phyloP scores from a whole-genome alignment of 2,888 invertebrate genomes.

The Mycalesis mineus region DNA sequence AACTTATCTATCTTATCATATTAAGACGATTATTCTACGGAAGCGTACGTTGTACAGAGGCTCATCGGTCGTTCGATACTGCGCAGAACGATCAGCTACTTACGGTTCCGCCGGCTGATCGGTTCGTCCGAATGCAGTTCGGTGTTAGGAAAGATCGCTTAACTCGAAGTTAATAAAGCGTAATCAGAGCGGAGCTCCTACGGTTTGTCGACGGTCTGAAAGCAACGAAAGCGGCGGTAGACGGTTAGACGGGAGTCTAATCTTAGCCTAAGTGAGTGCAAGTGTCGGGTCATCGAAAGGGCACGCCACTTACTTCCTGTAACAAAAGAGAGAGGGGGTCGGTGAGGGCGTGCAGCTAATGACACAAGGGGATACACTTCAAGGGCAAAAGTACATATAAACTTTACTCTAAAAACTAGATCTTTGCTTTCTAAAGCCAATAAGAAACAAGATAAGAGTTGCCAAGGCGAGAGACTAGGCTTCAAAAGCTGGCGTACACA shows the following conservation, averaged over 20 bases:
- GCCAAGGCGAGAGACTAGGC: slow-evolving; percentile 66
- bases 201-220: slow-evolving; percentile 45
- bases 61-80: slow-evolving; percentile 12
- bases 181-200: slow-evolving; percentile 26
- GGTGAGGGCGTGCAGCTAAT: slow-evolving; percentile 71
- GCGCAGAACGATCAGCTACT: slow-evolving; percentile 16
- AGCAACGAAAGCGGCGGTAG: slow-evolving; percentile 66
- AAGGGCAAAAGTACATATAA: slow-evolving; percentile 36
- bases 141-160: slow-evolving; percentile 17
- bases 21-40: slow-evolving; percentile 28
- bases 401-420: slow-evolving; percentile 15
- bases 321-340: slow-evolving; percentile 74
- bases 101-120: slow-evolving; percentile 20
- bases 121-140: slow-evolving; percentile 28
- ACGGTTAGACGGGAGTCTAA: slow-evolving; percentile 62
- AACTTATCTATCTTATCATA: slow-evolving; percentile 36
- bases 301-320: slow-evolving; percentile 79
- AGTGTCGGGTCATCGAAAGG: slow-evolving; percentile 73
- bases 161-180: slow-evolving; percentile 25
- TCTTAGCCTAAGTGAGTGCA: slow-evolving; percentile 68
- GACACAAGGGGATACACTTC: slow-evolving; percentile 36
- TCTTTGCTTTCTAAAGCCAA: slow-evolving; percentile 11
- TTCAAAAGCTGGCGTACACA: slow-evolving; percentile 65
- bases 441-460: slow-evolving; percentile 17
- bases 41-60: slow-evolving; percentile 15